A percentile compares a stretch with the other conserved stretches of the same genome.
phyloP scores from a whole-genome alignment of 1,140 invertebrate species.

The Rhagoletis pomonella region DNA sequence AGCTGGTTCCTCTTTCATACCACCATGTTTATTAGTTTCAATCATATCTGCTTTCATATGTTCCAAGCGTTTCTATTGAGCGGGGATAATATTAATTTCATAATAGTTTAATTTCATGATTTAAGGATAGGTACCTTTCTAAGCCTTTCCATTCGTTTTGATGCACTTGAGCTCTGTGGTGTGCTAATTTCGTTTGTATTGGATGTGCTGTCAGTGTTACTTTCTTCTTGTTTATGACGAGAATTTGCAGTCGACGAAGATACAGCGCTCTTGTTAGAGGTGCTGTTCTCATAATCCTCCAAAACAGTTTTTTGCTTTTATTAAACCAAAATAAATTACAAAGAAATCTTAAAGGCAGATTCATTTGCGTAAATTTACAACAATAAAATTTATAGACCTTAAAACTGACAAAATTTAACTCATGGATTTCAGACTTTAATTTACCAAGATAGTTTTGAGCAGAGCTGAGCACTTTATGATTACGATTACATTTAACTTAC shows the following conservation, averaged over 20 bases:
- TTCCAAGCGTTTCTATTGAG: not conserved
- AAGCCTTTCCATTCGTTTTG: slow-evolving; percentile 22
- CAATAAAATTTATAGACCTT: too few relatives aligned
- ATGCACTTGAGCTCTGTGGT: not conserved
- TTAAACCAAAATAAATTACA: too few relatives aligned
- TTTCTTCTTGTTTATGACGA: not conserved
- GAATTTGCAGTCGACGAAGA: not conserved
- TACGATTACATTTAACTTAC: too few relatives aligned
- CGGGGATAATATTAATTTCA: not conserved
- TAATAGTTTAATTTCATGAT: not conserved
- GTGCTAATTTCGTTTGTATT: not conserved
- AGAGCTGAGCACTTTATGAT: too few relatives aligned
- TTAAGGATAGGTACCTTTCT: not conserved
- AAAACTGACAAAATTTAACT: too few relatives aligned
- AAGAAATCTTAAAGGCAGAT: too few relatives aligned
- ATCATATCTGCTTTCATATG: slow-evolving; percentile 3
- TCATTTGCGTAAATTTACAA: too few relatives aligned
- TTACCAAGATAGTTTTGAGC: too few relatives aligned
- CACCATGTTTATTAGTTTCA: not conserved
- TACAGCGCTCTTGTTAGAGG: not conserved
- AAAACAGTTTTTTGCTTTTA: not conserved
- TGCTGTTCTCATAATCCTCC: not conserved
- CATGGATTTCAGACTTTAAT: too few relatives aligned
- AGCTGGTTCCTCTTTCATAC: not conserved
- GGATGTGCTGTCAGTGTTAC: slow-evolving; percentile 14